phyloP scores from a whole-genome alignment of 2,888 invertebrate genomes.

The Brachylomia viminalis region DNA sequence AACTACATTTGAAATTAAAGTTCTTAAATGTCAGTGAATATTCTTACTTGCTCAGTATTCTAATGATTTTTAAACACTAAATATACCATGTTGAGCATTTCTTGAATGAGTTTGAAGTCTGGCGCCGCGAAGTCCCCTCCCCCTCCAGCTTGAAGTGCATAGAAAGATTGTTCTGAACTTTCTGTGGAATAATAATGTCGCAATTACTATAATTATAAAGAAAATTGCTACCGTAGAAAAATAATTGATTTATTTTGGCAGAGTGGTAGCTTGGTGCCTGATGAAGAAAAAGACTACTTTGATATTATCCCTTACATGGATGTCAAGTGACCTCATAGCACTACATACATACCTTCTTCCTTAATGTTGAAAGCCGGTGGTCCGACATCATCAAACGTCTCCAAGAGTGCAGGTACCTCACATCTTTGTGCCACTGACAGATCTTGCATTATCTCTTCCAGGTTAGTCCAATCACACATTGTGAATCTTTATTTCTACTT shows the following conservation, averaged over 20 bases:
- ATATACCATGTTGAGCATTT: constrained; percentile 79
- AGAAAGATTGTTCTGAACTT: constrained; percentile 74
- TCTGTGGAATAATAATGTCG: constrained; percentile 70
- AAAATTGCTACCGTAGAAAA: background rate
- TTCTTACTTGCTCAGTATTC: constrained; percentile 10
- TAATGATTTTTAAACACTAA: constrained; percentile 1
- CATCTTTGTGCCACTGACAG: constrained; percentile 78
- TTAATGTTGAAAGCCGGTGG: constrained; percentile 69
- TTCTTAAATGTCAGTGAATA: background rate
- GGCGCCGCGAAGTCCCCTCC: constrained; percentile 69
- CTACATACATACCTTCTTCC: constrained; percentile 72
- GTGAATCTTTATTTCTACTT: constrained; percentile 4
- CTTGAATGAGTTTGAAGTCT: constrained; percentile 75
- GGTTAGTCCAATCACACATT: constrained; percentile 75
- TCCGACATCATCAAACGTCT: constrained; percentile 59
- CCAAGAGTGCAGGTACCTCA: constrained; percentile 70
- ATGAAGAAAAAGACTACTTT: background rate
- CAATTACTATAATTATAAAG: background rate
- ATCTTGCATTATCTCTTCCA: constrained; percentile 76
- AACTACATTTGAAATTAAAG: background rate
- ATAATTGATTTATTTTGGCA: background rate
- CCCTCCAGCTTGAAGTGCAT: constrained; percentile 61
- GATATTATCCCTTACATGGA: background rate
- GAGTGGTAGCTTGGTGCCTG: too few species aligned
- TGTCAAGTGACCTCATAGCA: background rate